Conservation (phyloP, 2,888 invertebrate genomes). For the Perizoma affinitatum region DNA sequence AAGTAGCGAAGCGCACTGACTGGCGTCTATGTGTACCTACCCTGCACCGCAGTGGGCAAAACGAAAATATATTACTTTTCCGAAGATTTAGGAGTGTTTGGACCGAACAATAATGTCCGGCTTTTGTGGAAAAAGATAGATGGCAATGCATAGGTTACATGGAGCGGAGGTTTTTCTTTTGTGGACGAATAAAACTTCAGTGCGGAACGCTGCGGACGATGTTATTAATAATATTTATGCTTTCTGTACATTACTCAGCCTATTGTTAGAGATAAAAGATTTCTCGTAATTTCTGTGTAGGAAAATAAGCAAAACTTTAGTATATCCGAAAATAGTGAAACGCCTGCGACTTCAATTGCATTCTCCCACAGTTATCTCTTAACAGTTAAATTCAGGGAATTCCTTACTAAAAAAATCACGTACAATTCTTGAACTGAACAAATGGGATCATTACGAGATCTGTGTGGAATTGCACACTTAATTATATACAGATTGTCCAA, state of each 20-base stretch:
- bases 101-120: conserved; percentile 85
- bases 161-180: conserved; percentile 80
- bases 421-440: too few relatives aligned
- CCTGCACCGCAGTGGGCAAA: conserved; percentile 81
- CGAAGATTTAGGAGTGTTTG: conserved; percentile 85
- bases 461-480: too few relatives aligned
- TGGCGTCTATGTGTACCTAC: conserved; percentile 56
- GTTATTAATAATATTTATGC: conserved; percentile 82
- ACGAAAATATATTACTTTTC: conserved; percentile 85
- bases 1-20: conserved; percentile 72
- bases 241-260: conserved; percentile 63
- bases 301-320: conserved; percentile 41
- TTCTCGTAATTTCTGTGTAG: conserved; percentile 57
- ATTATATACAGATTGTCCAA: too few relatives aligned
- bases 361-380: too few relatives aligned
- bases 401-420: too few relatives aligned
- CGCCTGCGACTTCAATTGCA: too few relatives aligned
- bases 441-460: too few relatives aligned
- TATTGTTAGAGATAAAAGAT: conserved; percentile 66
- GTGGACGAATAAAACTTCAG: conserved; percentile 79
- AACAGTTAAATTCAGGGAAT: too few relatives aligned
- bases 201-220: conserved; percentile 60
- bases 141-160: conserved; percentile 83
- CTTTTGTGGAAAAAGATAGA: conserved; percentile 85
- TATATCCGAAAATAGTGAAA: background rate